Percentiles rank a stretch among this genome's conserved stretches.
Evolutionary conservation across 2,797 vertebrate species (phyloP).

Genomic region (Setipinna tenuifilis): DNA sequence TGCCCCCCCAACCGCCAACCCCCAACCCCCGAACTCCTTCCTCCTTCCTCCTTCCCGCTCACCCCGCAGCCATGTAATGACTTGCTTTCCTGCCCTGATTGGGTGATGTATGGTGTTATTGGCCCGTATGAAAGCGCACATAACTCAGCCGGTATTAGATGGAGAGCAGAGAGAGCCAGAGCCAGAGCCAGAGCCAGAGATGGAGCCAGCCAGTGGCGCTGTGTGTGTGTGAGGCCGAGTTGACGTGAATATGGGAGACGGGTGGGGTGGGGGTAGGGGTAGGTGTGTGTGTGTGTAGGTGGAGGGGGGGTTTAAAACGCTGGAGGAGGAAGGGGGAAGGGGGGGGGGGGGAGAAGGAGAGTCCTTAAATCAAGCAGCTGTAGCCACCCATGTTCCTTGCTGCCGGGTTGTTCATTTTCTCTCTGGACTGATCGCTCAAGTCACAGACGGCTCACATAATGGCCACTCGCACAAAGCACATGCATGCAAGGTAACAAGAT

Average conservation of each 20-base stretch:
- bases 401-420: constrained; percentile 56
- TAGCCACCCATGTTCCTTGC: constrained; percentile 66
- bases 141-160: constrained; percentile 63
- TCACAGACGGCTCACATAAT: not conserved
- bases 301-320: not conserved
- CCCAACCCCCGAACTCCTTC: not conserved
- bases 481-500: too few species aligned
- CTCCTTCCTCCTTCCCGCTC: constrained; percentile 31
- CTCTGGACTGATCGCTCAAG: not conserved
- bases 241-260: constrained; percentile 12
- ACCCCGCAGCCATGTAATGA: constrained; percentile 60
- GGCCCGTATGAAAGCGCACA: constrained; percentile 62
- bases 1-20: too few species aligned
- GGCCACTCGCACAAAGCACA: too few species aligned
- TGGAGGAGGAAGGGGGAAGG: too few species aligned
- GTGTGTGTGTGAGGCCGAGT: not conserved
- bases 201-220: not conserved
- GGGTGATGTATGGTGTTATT: constrained; percentile 68
- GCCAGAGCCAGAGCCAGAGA: constrained; percentile 38
- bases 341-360: not conserved
- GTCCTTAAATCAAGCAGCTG: constrained; percentile 35
- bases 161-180: constrained; percentile 38
- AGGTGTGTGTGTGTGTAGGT: too few species aligned
- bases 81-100: constrained; percentile 59
- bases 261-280: too few species aligned